Conservation (phyloP, 2,888 invertebrate genomes). For the Hypselothyrea guttata region DNA sequence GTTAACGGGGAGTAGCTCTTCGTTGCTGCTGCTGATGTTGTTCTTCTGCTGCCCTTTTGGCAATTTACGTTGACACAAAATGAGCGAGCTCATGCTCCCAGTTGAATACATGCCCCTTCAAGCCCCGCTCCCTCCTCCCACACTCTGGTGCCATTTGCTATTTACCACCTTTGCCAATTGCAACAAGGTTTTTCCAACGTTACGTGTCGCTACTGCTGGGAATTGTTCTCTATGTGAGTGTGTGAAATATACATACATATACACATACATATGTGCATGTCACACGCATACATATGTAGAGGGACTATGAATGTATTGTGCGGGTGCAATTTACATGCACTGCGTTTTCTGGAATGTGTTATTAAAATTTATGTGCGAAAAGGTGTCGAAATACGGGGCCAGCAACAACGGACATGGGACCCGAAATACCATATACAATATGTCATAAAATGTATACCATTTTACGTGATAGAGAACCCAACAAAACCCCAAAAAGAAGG, state of each 20-base stretch:
- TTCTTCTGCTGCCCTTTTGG: constrained; percentile 44
- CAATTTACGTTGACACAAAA: constrained; percentile 67
- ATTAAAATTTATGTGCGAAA: constrained; percentile 71
- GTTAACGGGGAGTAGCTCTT: constrained; percentile 27
- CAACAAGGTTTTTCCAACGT: constrained; percentile 37
- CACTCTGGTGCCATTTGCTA: constrained; percentile 44
- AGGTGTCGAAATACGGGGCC: constrained; percentile 63
- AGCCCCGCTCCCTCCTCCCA: neutral
- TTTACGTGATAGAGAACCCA: constrained; percentile 2
- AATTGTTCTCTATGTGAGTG: constrained; percentile 63
- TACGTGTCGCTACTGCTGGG: constrained; percentile 69
- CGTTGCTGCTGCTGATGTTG: constrained; percentile 27
- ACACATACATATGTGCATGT: constrained; percentile 4
- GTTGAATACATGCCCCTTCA: constrained; percentile 27
- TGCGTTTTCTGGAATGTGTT: constrained; percentile 61
- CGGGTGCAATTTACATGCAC: constrained; percentile 60
- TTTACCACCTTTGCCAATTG: constrained; percentile 72
- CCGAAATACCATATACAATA: constrained; percentile 10
- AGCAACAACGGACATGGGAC: constrained; percentile 35
- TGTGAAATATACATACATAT: constrained; percentile 31
- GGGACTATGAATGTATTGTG: constrained; percentile 38
- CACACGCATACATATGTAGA: constrained; percentile 22
- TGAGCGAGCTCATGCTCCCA: constrained; percentile 56
- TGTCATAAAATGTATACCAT: neutral
- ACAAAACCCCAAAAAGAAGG: constrained; percentile 31